A percentile compares a stretch with the other conserved stretches of the same genome.
Evolutionary conservation across 2,113 vertebrate genomes (phyloP).

Genomic region (Eudyptes chrysolophus): DNA sequence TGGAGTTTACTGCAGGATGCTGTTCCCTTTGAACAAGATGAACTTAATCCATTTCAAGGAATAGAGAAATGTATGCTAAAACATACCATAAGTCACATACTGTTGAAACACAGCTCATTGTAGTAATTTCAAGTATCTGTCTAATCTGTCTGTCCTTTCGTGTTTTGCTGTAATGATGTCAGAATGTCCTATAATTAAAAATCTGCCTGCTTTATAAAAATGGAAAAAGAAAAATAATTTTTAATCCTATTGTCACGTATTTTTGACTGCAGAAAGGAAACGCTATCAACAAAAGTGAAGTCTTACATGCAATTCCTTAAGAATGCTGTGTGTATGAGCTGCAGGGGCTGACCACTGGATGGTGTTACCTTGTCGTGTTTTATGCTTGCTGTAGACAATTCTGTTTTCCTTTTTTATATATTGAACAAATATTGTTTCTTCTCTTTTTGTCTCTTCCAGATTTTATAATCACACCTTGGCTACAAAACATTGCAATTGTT

Average conservation of each 20-base stretch:
- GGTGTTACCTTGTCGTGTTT: background rate
- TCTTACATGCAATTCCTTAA: background rate
- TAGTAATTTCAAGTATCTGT: background rate
- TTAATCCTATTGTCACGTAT: background rate
- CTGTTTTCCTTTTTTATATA: background rate
- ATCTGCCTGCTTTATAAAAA: background rate
- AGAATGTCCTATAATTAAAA: background rate
- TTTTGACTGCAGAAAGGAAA: background rate
- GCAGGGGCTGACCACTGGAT: background rate
- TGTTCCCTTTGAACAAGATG: background rate
- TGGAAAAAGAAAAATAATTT: background rate
- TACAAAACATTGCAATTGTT: background rate
- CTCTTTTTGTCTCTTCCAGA: background rate
- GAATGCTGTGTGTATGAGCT: background rate
- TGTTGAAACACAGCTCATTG: background rate
- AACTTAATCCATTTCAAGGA: background rate
- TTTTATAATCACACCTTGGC: background rate
- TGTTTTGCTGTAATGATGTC: background rate
- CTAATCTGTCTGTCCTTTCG: background rate
- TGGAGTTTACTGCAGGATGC: background rate
- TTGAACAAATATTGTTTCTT: background rate
- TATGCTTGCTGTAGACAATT: background rate
- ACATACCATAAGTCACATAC: background rate
- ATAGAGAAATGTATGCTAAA: background rate
- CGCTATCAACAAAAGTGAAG: background rate